These are phyloP conservation scores for Tiliqua scincoides DNA, from an alignment of 2,113 vertebrate species.

Conservation along the genomic window DNA sequence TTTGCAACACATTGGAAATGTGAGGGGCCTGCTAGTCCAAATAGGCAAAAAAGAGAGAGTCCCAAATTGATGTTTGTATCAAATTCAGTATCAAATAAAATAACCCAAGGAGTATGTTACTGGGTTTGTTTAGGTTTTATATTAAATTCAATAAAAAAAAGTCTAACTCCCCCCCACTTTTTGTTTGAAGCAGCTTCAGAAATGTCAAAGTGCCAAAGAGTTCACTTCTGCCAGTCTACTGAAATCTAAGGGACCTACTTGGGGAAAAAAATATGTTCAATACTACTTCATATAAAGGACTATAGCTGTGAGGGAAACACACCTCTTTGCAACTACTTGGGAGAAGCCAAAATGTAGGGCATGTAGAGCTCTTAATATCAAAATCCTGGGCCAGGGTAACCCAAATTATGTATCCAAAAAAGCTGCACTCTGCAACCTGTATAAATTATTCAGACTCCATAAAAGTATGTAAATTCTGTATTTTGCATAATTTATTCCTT, in stretches of 20 bases:
- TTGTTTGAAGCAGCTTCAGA: background rate
- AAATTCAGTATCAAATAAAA: constrained; percentile 13
- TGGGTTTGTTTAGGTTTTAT: background rate
- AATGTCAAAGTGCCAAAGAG: background rate
- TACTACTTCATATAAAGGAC: accelerated
- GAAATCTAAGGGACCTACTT: accelerated
- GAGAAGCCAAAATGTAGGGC: background rate
- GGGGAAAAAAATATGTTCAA: background rate
- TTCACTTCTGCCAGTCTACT: background rate
- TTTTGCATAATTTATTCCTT: background rate
- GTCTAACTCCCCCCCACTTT: background rate
- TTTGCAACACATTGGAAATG: accelerated
- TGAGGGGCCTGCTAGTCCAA: background rate
- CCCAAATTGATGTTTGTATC: background rate
- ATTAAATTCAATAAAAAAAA: background rate
- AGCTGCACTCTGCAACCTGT: background rate
- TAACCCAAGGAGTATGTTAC: accelerated
- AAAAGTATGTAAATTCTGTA: background rate
- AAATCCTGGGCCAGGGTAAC: background rate
- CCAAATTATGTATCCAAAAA: background rate
- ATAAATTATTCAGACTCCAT: background rate
- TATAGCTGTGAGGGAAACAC: background rate
- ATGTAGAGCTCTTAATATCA: background rate
- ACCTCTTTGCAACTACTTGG: background rate
- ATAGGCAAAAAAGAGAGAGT: background rate